A percentile compares a stretch with the other conserved stretches of the same genome.
These are phyloP conservation scores for Zaprionus tsacasi DNA, from an alignment of 1,140 invertebrate species.

Conservation along the genomic window DNA sequence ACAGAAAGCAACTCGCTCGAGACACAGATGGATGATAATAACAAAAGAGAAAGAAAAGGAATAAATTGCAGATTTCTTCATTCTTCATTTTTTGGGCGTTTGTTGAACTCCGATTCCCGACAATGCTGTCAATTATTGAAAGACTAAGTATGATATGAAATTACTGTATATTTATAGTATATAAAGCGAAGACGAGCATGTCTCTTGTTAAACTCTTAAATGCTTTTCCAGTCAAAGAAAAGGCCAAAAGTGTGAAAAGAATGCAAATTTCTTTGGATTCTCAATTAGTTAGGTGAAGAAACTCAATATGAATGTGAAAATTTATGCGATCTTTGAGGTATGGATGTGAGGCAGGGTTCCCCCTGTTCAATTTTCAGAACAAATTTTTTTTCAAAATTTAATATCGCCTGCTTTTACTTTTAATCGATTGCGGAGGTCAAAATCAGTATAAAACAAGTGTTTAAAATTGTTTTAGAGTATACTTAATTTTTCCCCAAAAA, in stretches of 20 bases:
- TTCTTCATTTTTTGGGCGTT: constrained; percentile 25
- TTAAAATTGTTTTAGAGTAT: too few species aligned
- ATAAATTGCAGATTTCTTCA: constrained; percentile 44
- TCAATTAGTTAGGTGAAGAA: constrained; percentile 17
- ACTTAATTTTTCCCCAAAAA: too few species aligned
- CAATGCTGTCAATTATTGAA: constrained; percentile 22
- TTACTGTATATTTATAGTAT: not conserved
- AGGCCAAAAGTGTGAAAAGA: constrained; percentile 8
- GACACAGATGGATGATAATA: constrained; percentile 35
- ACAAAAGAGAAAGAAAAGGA: constrained; percentile 17
- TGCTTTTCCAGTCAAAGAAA: not conserved
- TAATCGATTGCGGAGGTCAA: too few species aligned
- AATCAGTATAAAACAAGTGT: too few species aligned
- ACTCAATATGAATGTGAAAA: constrained; percentile 3
- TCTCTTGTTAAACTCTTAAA: constrained; percentile 12
- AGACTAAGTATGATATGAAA: constrained; percentile 1
- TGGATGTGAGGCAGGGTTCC: not conserved
- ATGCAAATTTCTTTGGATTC: constrained; percentile 17
- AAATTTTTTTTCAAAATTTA: too few species aligned
- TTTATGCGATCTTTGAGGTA: not conserved
- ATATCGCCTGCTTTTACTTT: too few species aligned
- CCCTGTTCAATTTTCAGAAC: too few species aligned
- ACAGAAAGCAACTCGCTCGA: constrained; percentile 22
- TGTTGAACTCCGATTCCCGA: constrained; percentile 44
- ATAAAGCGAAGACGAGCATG: not conserved